Evolutionary conservation across 1,140 invertebrate species (phyloP).

Genomic region (Lepidurus arcticus): DNA sequence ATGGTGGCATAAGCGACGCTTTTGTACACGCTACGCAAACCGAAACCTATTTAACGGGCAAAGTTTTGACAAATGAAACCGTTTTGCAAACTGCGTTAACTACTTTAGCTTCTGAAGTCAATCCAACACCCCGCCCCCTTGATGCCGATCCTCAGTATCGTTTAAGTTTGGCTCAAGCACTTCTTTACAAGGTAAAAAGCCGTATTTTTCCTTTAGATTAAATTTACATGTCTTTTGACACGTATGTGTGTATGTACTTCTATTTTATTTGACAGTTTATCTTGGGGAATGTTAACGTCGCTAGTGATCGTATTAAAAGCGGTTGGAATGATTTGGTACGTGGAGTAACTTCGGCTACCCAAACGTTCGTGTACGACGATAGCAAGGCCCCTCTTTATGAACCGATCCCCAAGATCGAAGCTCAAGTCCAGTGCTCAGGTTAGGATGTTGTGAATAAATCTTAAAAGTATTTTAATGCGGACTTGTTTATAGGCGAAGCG

Average conservation of each 20-base stretch:
- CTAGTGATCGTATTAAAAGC: conserved; percentile 22
- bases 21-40: conserved; percentile 36
- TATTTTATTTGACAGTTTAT: conserved; percentile 38
- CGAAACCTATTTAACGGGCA: conserved; percentile 35
- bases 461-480: not conserved
- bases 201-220: not conserved
- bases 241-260: no score
- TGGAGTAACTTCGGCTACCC: conserved; percentile 44
- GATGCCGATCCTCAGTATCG: conserved; percentile 8
- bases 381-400: no score
- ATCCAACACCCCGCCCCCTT: not conserved
- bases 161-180: not conserved
- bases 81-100: conserved; percentile 33
- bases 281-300: conserved; percentile 33
- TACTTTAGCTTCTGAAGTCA: conserved; percentile 34
- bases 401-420: no score
- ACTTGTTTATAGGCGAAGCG: conserved; percentile 45
- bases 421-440: no score
- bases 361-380: conserved; percentile 47
- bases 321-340: conserved; percentile 38
- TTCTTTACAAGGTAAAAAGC: conserved; percentile 26
- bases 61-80: conserved; percentile 30
- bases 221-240: not conserved
- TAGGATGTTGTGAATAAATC: no score
- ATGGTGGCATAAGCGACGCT: not conserved